Evolutionary conservation across 2,797 vertebrate species (phyloP), one percentile per base, ranked within the genome.

Genomic region (Nannoperca australis): DNA sequence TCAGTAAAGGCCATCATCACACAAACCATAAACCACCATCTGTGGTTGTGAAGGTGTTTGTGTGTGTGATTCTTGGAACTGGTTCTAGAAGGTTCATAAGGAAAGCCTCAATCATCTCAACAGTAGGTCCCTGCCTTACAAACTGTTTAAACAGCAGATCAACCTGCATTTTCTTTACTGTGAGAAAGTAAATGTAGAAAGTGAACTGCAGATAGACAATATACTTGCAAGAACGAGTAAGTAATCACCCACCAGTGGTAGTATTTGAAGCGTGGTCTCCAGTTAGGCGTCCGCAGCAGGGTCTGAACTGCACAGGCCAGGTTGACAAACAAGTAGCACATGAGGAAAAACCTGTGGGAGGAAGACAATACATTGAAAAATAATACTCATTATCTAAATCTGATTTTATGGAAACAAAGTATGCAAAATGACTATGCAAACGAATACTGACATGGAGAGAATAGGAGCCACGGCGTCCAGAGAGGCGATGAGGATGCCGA

Each of bases 311-410:
- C 98, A 40, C 98, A 99, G 40, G 98, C 98, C 94, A 99, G 87
- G 90, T 99, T 99, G 71, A 99, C 98, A 74, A 99, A 99, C 92
- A 99, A 89, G 92, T 99, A 99, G 88, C 98, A 99, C 98, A 99
- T 99, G 79, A 99, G 95, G 89, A 99, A 99, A 90, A 99, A 99
- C 98, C 98, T 99, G 92, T 2, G 7, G 9, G 22, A 34, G 2
- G 40, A 22, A 49, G 50, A 76, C 9, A 56, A 34, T 1, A 56
- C 55, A 44, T 34, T 38, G 62, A 63, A 63, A 45, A 27, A 32
- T 9, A 47, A 11, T 6, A 13, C 49, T 73, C 11, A 34, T 73
- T 11, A 60, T 59, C 63, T 77, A 55, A 78, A 85, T 66, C 42
- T 69, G 40, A 14, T 53, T 73, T 58, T 15, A 78, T 72, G n/a